phyloP scores from a whole-genome alignment of 2,797 vertebrate species.

The Dendrocincla fuliginosa region DNA sequence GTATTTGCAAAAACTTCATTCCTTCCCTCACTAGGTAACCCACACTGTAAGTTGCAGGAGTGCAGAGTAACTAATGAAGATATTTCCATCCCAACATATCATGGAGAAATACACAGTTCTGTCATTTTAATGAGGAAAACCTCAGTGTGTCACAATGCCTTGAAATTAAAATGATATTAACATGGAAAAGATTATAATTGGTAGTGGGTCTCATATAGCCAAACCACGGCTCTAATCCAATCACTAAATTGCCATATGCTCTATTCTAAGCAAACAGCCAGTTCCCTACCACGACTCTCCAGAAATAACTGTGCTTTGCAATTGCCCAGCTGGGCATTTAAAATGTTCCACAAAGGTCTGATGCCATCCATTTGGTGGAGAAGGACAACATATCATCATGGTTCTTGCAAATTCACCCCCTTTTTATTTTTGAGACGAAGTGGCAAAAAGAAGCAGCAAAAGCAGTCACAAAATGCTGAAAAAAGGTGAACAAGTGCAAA shows the following conservation, averaged over 20 bases:
- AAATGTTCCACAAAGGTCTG: neutral
- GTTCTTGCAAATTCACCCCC: neutral
- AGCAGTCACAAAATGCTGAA: neutral
- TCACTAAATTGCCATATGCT: slow-evolving; percentile 56
- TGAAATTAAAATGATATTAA: neutral
- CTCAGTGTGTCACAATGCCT: neutral
- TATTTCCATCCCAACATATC: neutral
- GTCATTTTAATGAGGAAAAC: neutral
- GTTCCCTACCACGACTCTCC: slow-evolving; percentile 31
- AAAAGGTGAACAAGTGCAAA: neutral
- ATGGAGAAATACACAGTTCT: neutral
- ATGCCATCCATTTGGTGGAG: neutral
- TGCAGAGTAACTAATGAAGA: neutral
- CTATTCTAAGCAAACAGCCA: slow-evolving; percentile 37
- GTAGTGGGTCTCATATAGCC: neutral
- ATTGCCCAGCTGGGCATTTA: slow-evolving; percentile 42
- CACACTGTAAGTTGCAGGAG: neutral
- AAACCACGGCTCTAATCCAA: neutral
- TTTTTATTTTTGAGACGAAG: neutral
- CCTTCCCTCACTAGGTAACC: neutral
- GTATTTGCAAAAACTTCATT: neutral
- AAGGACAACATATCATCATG: neutral
- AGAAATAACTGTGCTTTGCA: slow-evolving; percentile 43
- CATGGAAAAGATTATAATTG: neutral
- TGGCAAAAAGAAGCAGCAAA: neutral